These are phyloP conservation scores for Nemapogon koenigi DNA, from an alignment of 2,888 invertebrate genomes.

Conservation along the genomic window DNA sequence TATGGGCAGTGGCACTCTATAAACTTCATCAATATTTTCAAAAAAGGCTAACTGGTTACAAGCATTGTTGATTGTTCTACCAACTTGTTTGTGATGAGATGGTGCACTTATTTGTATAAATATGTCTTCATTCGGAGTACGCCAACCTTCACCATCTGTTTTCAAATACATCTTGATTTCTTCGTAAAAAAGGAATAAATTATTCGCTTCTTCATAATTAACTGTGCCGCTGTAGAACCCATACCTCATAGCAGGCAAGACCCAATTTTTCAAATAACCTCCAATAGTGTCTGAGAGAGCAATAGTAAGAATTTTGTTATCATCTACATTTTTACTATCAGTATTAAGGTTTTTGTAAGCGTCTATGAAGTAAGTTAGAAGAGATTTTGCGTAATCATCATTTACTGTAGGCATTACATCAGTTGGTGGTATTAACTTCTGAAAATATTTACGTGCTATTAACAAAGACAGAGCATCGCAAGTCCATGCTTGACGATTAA, in stretches of 20 bases:
- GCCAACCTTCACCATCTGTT: slow-evolving; percentile 68
- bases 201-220: slow-evolving; percentile 57
- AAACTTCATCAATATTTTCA: slow-evolving; percentile 27
- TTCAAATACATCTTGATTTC: slow-evolving; percentile 62
- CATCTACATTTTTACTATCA: slow-evolving; percentile 22
- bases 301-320: slow-evolving; percentile 28
- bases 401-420: slow-evolving; percentile 24
- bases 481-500: slow-evolving; percentile 28
- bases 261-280: slow-evolving; percentile 66
- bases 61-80: slow-evolving; percentile 22
- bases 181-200: slow-evolving; percentile 59
- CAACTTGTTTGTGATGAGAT: slow-evolving; percentile 17
- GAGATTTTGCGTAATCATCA: slow-evolving; percentile 26
- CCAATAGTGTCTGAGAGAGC: slow-evolving; percentile 61
- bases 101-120: slow-evolving; percentile 28
- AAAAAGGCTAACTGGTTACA: slow-evolving; percentile 36
- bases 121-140: slow-evolving; percentile 24
- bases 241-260: slow-evolving; percentile 65
- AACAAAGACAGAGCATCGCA: slow-evolving; percentile 27
- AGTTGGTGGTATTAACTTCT: slow-evolving; percentile 32
- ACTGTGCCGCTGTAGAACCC: slow-evolving; percentile 69
- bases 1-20: slow-evolving; percentile 60
- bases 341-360: slow-evolving; percentile 28
- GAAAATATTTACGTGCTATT: slow-evolving; percentile 33
- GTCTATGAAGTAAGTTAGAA: slow-evolving; percentile 32